Evolutionary conservation across 2,797 vertebrate species (phyloP).

Genomic region (Sitta carolinensis): DNA sequence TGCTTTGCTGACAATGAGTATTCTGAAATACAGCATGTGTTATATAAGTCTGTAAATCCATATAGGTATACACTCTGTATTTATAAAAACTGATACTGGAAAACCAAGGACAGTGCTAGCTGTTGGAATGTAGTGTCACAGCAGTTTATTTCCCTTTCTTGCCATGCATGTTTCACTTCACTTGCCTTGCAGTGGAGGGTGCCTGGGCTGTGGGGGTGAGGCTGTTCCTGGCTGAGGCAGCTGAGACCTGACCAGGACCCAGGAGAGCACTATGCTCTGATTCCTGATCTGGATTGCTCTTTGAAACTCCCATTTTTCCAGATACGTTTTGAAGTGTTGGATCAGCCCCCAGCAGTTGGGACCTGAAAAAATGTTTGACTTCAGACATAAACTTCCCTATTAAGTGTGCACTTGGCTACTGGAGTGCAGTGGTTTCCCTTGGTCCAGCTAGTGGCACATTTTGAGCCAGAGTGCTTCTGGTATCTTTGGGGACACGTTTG

Average conservation of each 20-base stretch:
- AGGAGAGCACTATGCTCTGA: neutral
- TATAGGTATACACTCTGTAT: neutral
- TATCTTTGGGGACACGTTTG: neutral
- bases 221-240: neutral
- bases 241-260: neutral
- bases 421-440: neutral
- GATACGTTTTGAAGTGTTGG: neutral
- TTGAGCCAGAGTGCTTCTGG: neutral
- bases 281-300: neutral
- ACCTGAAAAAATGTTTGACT: neutral
- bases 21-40: neutral
- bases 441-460: neutral
- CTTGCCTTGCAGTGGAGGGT: neutral
- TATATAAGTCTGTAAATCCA: neutral
- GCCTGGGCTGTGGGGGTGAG: neutral
- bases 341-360: neutral
- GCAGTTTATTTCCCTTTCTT: neutral
- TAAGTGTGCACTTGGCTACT: neutral
- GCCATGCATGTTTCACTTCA: neutral
- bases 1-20: neutral
- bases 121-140: neutral
- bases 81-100: neutral
- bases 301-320: neutral
- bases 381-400: neutral
- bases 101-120: neutral